Evolutionary conservation across 1,140 invertebrate species (phyloP), one percentile per base, ranked within the genome.

Genomic region (Sipha flava): DNA sequence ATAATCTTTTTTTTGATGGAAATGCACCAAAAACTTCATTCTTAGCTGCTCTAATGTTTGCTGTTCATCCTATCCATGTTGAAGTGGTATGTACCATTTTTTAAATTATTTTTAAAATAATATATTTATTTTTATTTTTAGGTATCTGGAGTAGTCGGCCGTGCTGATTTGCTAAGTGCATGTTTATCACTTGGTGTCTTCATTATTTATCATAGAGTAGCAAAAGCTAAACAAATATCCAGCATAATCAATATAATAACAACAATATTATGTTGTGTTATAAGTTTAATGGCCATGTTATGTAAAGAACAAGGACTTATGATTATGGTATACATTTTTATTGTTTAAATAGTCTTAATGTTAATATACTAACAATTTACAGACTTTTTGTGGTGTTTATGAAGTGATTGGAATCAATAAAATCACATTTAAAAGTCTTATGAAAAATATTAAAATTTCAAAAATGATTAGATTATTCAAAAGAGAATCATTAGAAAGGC

Each of bases 261-360:
- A 81, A 75, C 85, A 81, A n/a, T 84, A 21, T 81, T 86, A 57
- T 83, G 88, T 64, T 72, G 89, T 26, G 73, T 89, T 21, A 87
- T 90, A 16, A 88, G 89, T 52, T 85, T 88, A 21, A 73, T 89
- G 23, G 91, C 93, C 57, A 93, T 96, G 88, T 85, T 98, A 37
- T 95, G 91, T 84, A 98, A 98, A 87, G 96, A 98, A 87, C 95
- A 94, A 86, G 96, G 95, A 12, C 91, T 98, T 49, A 96, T 94
- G 75, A 90, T 92, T 64, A 86, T 95, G 85, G 95, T 95, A 87
- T 90, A 90, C 88, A 7, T 16, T n/a, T n/a, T 23, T n/a, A 52
- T n/a, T n/a, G n/a, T n/a, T n/a, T n/a, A n/a, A n/a, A n/a, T n/a
- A n/a, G n/a, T n/a, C n/a, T n/a, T 16, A 16, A 5, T 66, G 16